Percentiles rank a stretch among this genome's conserved stretches.
Conservation (phyloP, 1,140 invertebrate species). For the Aricia agestis region DNA sequence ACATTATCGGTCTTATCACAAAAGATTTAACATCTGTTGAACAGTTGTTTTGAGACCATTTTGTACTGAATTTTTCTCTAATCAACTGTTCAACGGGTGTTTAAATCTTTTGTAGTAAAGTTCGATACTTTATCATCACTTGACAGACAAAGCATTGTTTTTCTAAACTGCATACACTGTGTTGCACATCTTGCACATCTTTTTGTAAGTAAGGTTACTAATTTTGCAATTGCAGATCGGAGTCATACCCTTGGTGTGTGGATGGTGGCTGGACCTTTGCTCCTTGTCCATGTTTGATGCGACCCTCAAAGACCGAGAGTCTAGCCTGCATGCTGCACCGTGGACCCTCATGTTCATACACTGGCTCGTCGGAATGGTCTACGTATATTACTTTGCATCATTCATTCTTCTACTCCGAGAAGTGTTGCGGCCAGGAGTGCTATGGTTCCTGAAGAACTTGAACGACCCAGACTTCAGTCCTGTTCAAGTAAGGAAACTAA, state of each 20-base stretch:
- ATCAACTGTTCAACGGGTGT: too few species aligned
- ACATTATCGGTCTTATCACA: too few species aligned
- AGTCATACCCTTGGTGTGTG: conserved; percentile 96
- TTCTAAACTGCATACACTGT: too few species aligned
- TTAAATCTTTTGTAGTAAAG: too few species aligned
- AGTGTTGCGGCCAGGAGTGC: conserved; percentile 94
- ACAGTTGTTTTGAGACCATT: too few species aligned
- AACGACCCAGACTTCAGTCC: conserved; percentile 99
- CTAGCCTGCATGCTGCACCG: conserved; percentile 91
- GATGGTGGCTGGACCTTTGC: conserved; percentile 99
- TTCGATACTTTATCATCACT: too few species aligned
- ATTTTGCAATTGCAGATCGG: conserved; percentile 90
- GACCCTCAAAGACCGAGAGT: conserved; percentile 90
- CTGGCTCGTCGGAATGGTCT: conserved; percentile 99
- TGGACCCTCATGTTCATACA: conserved; percentile 98
- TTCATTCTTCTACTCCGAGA: conserved; percentile 96
- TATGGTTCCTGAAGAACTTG: conserved; percentile 97
- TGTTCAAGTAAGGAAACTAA: conserved; percentile 81
- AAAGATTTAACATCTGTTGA: too few species aligned
- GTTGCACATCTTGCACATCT: too few species aligned
- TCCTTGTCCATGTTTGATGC: conserved; percentile 97
- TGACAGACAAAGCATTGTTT: too few species aligned
- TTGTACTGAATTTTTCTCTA: too few species aligned
- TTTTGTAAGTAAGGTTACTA: too few species aligned
- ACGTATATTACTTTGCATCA: conserved; percentile 99